Base-by-base conservation (phyloP, 2,113 vertebrate species). In the Spheniscus mendiculus region DNA sequence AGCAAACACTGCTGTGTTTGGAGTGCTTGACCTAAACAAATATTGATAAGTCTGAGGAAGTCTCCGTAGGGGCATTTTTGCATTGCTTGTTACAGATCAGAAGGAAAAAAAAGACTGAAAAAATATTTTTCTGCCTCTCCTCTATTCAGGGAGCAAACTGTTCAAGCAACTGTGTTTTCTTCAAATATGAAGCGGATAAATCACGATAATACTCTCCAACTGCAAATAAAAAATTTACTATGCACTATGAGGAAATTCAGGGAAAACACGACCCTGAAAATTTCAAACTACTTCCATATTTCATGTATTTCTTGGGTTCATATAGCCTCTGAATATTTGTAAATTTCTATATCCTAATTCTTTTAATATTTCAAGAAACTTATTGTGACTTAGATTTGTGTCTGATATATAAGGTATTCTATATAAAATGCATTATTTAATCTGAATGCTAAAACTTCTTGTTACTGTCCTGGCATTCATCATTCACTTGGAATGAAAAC, bases 1-100 rank as follows among this genome's bases (percentile, higher is more conserved):
- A 42, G 99, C 99, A 96, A 99, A 99, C 92, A 99, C 99, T 13
- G 99, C 99, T 81, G 98, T 98, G 95, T 97, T 98, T 17, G 99
- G 98, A 36, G 99, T 99, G 97, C 99, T 98, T 82, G 98, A 98
- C 97, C 99, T 99, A 97, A 61, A 97, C 52, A 90, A 95, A 93
- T 1, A 10, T 69, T 36, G 73, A 15, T 38, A 97, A 95, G 80
- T 86, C 69, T 87, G 81, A 94, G 59, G 93, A 93, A 88, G 52
- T 42, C 40, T 80, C 61, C 71, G 49, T 5, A 80, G 56, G n/a
- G 62, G 62, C 21, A 69, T 77, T 77, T 92, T 59, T 85, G 58
- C 87, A 85, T 58, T 63, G 56, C 38, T 93, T 73, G 19, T 76
- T 92, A 87, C 42, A 89, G 53, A 83, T 94, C 90, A 96, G 90